Evolutionary conservation across 1,140 invertebrate genomes (phyloP), one percentile per base, ranked within the genome.

Genomic region (Scaptomyza graminum): DNA sequence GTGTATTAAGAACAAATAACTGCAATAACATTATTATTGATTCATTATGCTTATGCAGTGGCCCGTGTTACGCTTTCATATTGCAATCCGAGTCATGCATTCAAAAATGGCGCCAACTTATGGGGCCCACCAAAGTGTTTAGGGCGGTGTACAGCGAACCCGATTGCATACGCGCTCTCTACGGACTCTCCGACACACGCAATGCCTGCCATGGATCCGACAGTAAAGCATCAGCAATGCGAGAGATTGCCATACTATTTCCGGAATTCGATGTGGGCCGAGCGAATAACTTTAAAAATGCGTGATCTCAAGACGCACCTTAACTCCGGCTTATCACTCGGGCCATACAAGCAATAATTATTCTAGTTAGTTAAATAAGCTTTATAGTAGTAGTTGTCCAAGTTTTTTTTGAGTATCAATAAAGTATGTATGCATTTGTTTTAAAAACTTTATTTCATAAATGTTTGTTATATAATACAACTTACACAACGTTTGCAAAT

Each of bases 141-240:
- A 95, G 95, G 89, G 95, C 96, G 13, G 95, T 97, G 63, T 96
- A 95, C 90, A 94, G 94, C 77, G 93, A 95, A 49, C 97, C 97
- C 2, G 83, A 95, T 56, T 94, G 94, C 69, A 95, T 98, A 60
- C 93, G 97, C 79, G 96, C 96, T 2, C 92, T 93, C 77, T 98
- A 95, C 93, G 97, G 97, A 0, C 91, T 98, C 2, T 97, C 97
- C 1, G 97, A 98, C 91, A 98, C 97, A 0, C 95, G 97, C 90
- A 99, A 99, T 93, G 97, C 96, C 15, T 95, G 95, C 50, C 97
- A 98, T 93, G 97, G 97, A 34, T 98, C 97, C 95, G 97, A 98
- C 94, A 97, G 97, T 1, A 81, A 92, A 60, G 93, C 95, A 90
- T 96, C 96, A 28, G 96, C 95, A 3, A 80, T 92, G 72, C 93